phyloP scores from a whole-genome alignment of 2,113 vertebrate genomes.

The Crotalus viridis region DNA sequence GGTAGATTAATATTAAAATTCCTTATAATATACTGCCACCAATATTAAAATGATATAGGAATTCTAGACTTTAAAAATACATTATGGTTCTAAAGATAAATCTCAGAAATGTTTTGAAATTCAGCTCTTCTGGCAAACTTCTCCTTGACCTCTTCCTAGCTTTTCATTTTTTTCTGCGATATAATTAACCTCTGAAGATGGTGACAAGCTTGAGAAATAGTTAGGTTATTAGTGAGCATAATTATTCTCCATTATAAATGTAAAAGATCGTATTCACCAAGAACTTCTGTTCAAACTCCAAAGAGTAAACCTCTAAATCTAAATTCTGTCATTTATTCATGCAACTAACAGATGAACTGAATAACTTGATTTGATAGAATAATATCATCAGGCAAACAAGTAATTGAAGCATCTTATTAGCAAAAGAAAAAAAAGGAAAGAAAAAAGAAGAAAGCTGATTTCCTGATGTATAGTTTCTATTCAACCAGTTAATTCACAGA shows the following conservation, averaged over 20 bases:
- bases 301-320: conserved; percentile 29
- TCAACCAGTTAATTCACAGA: not conserved
- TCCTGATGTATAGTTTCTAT: not conserved
- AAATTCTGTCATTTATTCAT: conserved; percentile 24
- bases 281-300: conserved; percentile 48
- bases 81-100: conserved; percentile 20
- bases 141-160: conserved; percentile 15
- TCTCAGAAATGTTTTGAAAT: conserved; percentile 43
- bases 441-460: not conserved
- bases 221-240: conserved; percentile 47
- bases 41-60: conserved; percentile 48
- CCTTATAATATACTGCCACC: conserved; percentile 24
- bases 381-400: conserved; percentile 38
- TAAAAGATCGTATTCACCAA: conserved; percentile 47
- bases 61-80: conserved; percentile 3
- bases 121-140: conserved; percentile 40
- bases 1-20: conserved; percentile 32
- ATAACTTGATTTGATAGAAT: conserved; percentile 35
- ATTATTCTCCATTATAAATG: conserved; percentile 48
- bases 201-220: conserved; percentile 50
- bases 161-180: conserved; percentile 47
- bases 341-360: conserved; percentile 17
- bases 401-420: conserved; percentile 11
- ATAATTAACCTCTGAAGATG: conserved; percentile 55
- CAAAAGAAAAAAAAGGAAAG: not conserved